A percentile compares a stretch with the other conserved stretches of the same genome.
phyloP scores from a whole-genome alignment of 1,140 invertebrate genomes.

The Heliothis subflexa region DNA sequence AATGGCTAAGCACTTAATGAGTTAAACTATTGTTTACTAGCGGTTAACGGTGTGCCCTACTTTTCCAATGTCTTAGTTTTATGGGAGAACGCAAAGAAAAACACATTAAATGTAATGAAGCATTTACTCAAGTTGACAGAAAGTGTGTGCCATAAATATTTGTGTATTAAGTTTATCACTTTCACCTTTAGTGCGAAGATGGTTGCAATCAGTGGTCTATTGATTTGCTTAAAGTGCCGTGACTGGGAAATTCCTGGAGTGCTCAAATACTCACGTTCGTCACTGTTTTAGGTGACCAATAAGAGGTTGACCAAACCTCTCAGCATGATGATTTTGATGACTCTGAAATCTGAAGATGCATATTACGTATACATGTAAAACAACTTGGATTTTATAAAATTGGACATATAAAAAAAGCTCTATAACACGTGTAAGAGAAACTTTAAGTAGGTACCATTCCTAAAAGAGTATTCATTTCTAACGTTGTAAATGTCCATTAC shows the following conservation, averaged over 20 bases:
- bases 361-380: too few species aligned
- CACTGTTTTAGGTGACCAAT: too few species aligned
- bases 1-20: neutral
- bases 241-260: neutral
- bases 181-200: slow-evolving; percentile 26
- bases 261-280: too few species aligned
- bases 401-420: neutral
- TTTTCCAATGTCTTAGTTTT: slow-evolving; percentile 32
- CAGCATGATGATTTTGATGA: too few species aligned
- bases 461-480: slow-evolving; percentile 20
- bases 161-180: slow-evolving; percentile 19
- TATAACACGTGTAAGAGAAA: neutral
- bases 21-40: slow-evolving; percentile 31
- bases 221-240: slow-evolving; percentile 24
- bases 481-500: slow-evolving; percentile 26
- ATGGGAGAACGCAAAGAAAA: slow-evolving; percentile 42
- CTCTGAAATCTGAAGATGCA: too few species aligned
- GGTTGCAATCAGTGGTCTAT: slow-evolving; percentile 31
- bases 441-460: neutral
- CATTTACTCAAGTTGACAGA: slow-evolving; percentile 38
- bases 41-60: slow-evolving; percentile 17
- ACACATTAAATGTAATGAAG: slow-evolving; percentile 35
- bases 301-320: too few species aligned
- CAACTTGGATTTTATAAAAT: too few species aligned
- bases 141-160: slow-evolving; percentile 23